Evolutionary conservation across 2,797 vertebrate genomes (phyloP).

Genomic region (Ptychobarbus kaznakovi): DNA sequence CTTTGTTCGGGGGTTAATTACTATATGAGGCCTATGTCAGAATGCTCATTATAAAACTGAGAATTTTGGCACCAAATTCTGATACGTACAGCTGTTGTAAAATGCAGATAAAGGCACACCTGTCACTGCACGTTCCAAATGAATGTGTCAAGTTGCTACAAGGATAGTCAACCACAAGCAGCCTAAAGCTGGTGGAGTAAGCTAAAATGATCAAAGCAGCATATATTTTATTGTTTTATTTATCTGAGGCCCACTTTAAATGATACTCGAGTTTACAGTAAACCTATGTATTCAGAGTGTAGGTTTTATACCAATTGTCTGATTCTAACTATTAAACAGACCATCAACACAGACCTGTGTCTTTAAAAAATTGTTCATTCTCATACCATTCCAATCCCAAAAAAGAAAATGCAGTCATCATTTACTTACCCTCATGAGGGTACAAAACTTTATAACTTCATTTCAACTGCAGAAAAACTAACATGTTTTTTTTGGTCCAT

Average conservation of each 20-base stretch:
- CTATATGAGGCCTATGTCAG: conserved; percentile 25
- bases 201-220: not conserved
- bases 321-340: not conserved
- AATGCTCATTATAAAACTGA: conserved; percentile 23
- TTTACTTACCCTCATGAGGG: not conserved
- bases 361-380: not conserved
- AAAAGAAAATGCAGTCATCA: not conserved
- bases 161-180: not conserved
- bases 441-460: not conserved
- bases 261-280: not conserved
- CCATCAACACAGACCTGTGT: too few relatives aligned
- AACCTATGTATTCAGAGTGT: not conserved
- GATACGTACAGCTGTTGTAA: not conserved
- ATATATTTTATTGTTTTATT: not conserved
- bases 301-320: not conserved
- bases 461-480: not conserved
- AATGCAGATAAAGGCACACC: not conserved
- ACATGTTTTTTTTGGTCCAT: not conserved
- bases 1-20: conserved; percentile 42
- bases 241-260: not conserved
- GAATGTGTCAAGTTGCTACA: not conserved
- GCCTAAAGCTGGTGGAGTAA: not conserved
- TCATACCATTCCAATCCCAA: not conserved
- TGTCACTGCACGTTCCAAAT: not conserved
- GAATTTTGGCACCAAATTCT: not conserved